These are phyloP conservation scores for Drosophila hawaiiensis DNA, from an alignment of 2,888 invertebrate species.

Conservation along the genomic window DNA sequence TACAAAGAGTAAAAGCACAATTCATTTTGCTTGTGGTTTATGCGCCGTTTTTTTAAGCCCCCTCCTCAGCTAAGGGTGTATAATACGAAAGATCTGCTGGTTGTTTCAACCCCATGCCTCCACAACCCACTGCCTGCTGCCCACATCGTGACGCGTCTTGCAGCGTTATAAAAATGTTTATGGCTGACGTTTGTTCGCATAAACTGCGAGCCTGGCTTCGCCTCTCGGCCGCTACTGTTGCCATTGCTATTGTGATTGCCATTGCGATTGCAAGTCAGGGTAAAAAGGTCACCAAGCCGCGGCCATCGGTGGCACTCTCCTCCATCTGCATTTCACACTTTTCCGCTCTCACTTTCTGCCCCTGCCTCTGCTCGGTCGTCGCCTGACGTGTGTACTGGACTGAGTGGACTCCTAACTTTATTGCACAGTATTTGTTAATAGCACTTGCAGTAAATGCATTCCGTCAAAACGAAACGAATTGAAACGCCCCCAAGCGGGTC, in stretches of 20 bases:
- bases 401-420: constrained; percentile 38
- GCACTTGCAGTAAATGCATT: constrained; percentile 66
- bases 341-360: neutral
- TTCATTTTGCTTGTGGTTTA: constrained; percentile 68
- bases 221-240: constrained; percentile 1
- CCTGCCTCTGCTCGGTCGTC: neutral
- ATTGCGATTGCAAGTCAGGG: constrained; percentile 8
- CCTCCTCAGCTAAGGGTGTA: neutral
- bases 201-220: constrained; percentile 33
- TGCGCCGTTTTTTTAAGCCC: constrained; percentile 19
- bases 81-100: constrained; percentile 2
- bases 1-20: constrained; percentile 69
- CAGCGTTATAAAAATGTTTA: constrained; percentile 69
- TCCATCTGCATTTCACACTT: constrained; percentile 3
- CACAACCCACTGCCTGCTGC: constrained; percentile 24
- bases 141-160: constrained; percentile 38
- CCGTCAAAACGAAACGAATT: constrained; percentile 8
- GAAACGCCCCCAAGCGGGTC: constrained; percentile 6
- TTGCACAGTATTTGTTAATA: constrained; percentile 64
- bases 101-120: neutral
- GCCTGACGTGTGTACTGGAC: neutral
- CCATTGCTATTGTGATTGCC: constrained; percentile 1
- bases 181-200: constrained; percentile 67
- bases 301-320: constrained; percentile 26
- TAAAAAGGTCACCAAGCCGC: constrained; percentile 59